Evolutionary conservation across 2,888 invertebrate species (phyloP).

Genomic region (Marronus borbonicus): DNA sequence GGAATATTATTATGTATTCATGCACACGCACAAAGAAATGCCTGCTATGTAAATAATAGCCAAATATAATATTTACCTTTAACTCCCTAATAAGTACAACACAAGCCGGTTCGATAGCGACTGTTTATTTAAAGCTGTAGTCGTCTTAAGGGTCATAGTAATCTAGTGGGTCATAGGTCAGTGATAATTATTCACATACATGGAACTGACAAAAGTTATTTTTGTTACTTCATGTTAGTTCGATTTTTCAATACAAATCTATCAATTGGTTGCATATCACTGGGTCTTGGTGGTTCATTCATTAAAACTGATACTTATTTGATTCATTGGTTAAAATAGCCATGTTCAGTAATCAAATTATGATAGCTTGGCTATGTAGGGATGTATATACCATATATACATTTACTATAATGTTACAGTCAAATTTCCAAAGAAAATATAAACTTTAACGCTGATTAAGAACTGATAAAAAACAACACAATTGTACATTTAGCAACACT

Average conservation of each 20-base stretch:
- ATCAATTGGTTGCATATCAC: slow-evolving; percentile 29
- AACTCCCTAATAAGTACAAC: slow-evolving; percentile 43
- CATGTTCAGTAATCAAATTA: too few relatives aligned
- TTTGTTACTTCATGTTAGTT: slow-evolving; percentile 45
- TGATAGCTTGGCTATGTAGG: too few relatives aligned
- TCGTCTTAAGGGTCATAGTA: slow-evolving; percentile 61
- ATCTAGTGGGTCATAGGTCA: slow-evolving; percentile 61
- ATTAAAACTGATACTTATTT: too few relatives aligned
- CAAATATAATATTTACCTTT: slow-evolving; percentile 54
- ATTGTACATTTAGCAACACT: too few relatives aligned
- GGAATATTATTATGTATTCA: background rate
- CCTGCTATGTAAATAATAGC: slow-evolving; percentile 15
- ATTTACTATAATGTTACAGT: too few relatives aligned
- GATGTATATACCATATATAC: too few relatives aligned
- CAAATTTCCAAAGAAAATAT: too few relatives aligned
- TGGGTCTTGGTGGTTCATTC: too few relatives aligned
- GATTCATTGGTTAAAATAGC: too few relatives aligned
- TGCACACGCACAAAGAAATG: background rate
- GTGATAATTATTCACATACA: slow-evolving; percentile 56
- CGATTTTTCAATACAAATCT: slow-evolving; percentile 25
- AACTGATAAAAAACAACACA: too few relatives aligned
- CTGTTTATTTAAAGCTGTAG: slow-evolving; percentile 60
- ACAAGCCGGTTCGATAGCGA: slow-evolving; percentile 56
- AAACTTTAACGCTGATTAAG: too few relatives aligned
- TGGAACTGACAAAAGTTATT: slow-evolving; percentile 53